phyloP scores from a whole-genome alignment of 2,888 invertebrate genomes.

The Emesis castigata region DNA sequence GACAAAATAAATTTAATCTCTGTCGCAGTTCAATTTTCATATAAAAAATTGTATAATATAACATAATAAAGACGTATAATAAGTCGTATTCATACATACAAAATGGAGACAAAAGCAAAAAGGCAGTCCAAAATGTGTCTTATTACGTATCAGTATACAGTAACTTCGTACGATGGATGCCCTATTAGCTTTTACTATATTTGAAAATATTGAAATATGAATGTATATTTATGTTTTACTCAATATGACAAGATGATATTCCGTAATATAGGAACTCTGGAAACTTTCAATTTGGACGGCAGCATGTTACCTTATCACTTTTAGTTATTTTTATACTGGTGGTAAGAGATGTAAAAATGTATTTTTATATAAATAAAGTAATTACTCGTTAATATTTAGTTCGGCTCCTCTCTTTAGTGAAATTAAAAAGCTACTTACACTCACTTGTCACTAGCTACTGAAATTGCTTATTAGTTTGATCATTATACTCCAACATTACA shows the following conservation, averaged over 20 bases:
- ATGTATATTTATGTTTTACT: neutral
- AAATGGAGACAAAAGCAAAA: neutral
- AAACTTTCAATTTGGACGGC: neutral
- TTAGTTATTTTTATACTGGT: conserved; percentile 26
- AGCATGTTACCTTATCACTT: conserved; percentile 7
- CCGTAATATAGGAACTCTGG: neutral
- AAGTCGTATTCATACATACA: neutral
- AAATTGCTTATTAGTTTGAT: conserved; percentile 87
- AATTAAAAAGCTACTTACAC: conserved; percentile 78
- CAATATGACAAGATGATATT: neutral
- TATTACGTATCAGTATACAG: neutral
- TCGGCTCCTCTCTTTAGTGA: conserved; percentile 79
- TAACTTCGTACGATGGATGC: neutral
- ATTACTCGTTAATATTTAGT: conserved; percentile 62
- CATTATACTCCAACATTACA: conserved; percentile 87
- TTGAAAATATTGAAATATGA: neutral
- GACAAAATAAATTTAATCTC: neutral
- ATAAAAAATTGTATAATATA: neutral
- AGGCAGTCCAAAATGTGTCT: neutral
- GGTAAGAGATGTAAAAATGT: conserved; percentile 60
- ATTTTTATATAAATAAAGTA: conserved; percentile 66
- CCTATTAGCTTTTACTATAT: neutral
- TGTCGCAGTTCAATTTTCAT: neutral
- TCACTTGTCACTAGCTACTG: conserved; percentile 82
- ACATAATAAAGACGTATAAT: neutral